Evolutionary conservation across 2,113 vertebrate species (phyloP).

Genomic region (Nerophis ophidion): DNA sequence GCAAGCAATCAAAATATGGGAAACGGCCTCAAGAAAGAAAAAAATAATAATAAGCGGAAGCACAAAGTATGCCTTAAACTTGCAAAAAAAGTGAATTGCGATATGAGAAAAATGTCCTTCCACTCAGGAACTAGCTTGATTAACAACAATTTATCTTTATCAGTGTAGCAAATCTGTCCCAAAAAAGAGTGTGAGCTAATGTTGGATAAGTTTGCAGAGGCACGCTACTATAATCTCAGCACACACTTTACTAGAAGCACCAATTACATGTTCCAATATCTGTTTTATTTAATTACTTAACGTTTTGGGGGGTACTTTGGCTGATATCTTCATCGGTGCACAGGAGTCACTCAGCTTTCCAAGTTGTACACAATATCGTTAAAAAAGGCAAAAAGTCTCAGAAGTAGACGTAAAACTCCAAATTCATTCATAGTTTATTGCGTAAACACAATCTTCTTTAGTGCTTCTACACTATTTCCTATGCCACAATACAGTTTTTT

Average conservation of each 20-base stretch:
- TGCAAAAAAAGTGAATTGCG: slow-evolving; percentile 28
- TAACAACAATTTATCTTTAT: slow-evolving; percentile 48
- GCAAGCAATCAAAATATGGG: slow-evolving; percentile 2
- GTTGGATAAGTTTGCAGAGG: slow-evolving; percentile 19
- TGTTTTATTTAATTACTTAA: too few species aligned
- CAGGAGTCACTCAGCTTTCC: too few species aligned
- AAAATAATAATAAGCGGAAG: slow-evolving; percentile 6
- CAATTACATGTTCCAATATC: too few species aligned
- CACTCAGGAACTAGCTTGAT: slow-evolving; percentile 46
- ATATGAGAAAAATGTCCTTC: slow-evolving; percentile 28
- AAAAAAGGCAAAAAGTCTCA: too few species aligned
- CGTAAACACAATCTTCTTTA: too few species aligned
- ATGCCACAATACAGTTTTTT: not conserved
- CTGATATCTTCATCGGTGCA: too few species aligned
- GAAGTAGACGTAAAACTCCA: too few species aligned
- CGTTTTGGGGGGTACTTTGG: too few species aligned
- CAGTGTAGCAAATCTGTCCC: slow-evolving; percentile 39
- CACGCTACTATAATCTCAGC: slow-evolving; percentile 47
- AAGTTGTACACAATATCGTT: too few species aligned
- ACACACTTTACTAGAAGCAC: not conserved
- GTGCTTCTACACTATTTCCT: not conserved
- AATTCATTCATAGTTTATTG: too few species aligned
- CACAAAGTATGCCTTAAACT: slow-evolving; percentile 14
- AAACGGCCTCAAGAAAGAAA: not conserved
- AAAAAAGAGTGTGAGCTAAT: slow-evolving; percentile 39